These are phyloP conservation scores for Hippocampus guttulatus DNA, from an alignment of 2,113 vertebrate genomes.

Conservation along the genomic window DNA sequence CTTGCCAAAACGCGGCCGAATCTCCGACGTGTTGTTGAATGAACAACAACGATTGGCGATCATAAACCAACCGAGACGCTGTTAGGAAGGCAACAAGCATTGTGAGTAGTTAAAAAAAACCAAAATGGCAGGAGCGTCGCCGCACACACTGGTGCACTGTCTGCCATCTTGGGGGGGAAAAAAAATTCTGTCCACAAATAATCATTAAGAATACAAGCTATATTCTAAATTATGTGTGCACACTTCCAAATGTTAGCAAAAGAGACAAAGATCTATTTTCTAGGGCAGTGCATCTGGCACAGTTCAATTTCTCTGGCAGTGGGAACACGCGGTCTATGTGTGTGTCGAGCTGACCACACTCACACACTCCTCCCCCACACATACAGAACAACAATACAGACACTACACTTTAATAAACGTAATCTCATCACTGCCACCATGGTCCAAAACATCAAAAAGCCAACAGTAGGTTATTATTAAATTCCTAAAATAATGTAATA, in stretches of 20 bases:
- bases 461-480: conserved; percentile 8
- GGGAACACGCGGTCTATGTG: neutral
- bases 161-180: no score
- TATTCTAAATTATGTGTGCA: neutral
- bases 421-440: neutral
- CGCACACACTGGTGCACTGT: no score
- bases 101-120: no score
- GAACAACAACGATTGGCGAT: no score
- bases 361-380: neutral
- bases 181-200: neutral
- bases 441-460: conserved; percentile 3
- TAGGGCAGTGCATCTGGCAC: neutral
- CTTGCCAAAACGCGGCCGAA: no score
- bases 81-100: no score
- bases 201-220: neutral
- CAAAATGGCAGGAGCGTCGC: no score
- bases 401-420: conserved; percentile 1
- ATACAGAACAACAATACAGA: conserved; percentile 4
- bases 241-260: neutral
- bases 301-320: neutral
- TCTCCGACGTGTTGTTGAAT: no score
- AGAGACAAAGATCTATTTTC: neutral
- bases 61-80: no score
- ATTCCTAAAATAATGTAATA: conserved; percentile 12
- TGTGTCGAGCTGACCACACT: neutral